Conservation (phyloP, 2,113 vertebrate species). For the Saguinus imperator region DNA sequence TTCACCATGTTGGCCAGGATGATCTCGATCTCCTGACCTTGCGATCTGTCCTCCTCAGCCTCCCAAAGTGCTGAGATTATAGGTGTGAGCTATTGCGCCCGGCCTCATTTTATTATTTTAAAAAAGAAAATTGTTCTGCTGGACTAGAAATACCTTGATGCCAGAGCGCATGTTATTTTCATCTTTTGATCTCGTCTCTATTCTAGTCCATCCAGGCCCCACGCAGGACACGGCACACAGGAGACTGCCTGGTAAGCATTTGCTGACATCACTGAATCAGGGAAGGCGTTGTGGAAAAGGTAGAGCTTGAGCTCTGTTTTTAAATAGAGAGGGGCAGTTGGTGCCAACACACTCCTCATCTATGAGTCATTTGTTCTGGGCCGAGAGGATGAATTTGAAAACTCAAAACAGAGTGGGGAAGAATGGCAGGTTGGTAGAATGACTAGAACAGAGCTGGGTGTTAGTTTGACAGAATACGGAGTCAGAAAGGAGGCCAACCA, state of each 20-base stretch:
- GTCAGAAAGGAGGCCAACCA: not conserved
- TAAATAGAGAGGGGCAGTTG: not conserved
- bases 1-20: no score
- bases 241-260: fast-evolving
- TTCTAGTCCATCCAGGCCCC: not conserved
- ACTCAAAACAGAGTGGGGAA: not conserved
- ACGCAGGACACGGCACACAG: fast-evolving
- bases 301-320: not conserved
- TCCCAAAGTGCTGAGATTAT: no score
- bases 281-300: not conserved
- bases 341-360: not conserved
- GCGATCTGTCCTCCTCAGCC: no score
- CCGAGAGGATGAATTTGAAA: not conserved
- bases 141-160: not conserved
- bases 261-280: fast-evolving
- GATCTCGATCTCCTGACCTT: no score
- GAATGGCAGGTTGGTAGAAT: not conserved
- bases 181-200: not conserved
- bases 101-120: not conserved
- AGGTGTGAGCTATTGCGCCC: no score
- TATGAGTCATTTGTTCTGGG: not conserved
- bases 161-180: fast-evolving
- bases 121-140: not conserved
- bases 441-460: not conserved
- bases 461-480: not conserved